A percentile compares a stretch with the other conserved stretches of the same genome.
Conservation (phyloP, 1,140 invertebrate genomes). For the Tribolium madens region DNA sequence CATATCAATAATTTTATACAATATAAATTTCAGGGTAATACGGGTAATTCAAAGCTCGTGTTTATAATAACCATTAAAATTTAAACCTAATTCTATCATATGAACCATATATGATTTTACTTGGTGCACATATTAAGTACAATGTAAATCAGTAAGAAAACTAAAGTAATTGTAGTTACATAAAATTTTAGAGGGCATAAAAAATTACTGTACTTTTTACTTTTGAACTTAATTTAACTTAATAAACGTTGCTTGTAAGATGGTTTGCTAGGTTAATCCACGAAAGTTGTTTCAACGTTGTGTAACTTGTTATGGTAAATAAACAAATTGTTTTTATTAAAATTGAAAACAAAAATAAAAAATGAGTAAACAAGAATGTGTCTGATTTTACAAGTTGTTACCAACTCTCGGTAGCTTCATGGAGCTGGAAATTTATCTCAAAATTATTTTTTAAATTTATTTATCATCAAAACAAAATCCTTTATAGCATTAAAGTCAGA, state of each 20-base stretch:
- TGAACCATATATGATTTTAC: not conserved
- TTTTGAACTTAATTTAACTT: not conserved
- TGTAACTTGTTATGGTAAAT: not conserved
- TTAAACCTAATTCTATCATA: no score
- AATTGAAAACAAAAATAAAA: not conserved
- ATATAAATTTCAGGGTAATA: not conserved
- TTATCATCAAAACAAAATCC: not conserved
- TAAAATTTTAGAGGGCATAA: not conserved
- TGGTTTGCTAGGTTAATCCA: not conserved
- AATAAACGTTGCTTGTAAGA: not conserved
- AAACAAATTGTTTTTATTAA: not conserved
- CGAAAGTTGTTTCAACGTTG: not conserved
- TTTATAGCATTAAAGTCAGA: not conserved
- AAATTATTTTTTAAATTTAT: not conserved
- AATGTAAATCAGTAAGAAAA: not conserved
- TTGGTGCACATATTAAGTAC: not conserved
- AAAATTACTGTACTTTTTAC: not conserved
- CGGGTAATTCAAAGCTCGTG: not conserved
- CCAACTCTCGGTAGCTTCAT: not conserved
- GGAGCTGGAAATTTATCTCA: not conserved
- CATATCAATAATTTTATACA: not conserved
- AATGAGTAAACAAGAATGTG: not conserved
- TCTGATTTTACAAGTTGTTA: not conserved
- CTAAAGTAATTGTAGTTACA: not conserved
- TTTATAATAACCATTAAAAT: not conserved